Percentiles rank a stretch among this genome's conserved stretches.
phyloP scores from a whole-genome alignment of 2,113 vertebrate species.

The Sander lucioperca region DNA sequence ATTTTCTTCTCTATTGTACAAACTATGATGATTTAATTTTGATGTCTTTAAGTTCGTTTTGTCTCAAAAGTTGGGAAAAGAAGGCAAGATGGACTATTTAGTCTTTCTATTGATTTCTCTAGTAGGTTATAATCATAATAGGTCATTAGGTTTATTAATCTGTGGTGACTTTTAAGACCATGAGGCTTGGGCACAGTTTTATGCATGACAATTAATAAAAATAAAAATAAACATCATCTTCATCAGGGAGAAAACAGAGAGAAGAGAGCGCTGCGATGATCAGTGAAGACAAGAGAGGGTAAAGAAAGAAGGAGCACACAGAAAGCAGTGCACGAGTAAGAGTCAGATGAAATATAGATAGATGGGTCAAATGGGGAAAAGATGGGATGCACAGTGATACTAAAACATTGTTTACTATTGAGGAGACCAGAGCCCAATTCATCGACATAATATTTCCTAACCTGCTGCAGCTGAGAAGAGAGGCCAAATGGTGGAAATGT shows the following conservation, averaged over 20 bases:
- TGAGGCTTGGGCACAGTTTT: not conserved
- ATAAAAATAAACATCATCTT: slow-evolving; percentile 7
- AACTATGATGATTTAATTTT: not conserved
- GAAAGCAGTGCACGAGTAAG: not conserved
- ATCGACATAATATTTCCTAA: slow-evolving; percentile 28
- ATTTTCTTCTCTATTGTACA: not conserved
- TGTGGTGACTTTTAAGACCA: slow-evolving; percentile 15
- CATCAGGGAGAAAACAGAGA: not conserved
- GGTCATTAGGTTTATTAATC: slow-evolving; percentile 2
- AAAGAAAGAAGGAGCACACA: not conserved
- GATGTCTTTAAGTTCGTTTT: not conserved
- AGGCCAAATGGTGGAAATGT: slow-evolving; percentile 37
- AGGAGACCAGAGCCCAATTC: not conserved
- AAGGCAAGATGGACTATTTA: not conserved
- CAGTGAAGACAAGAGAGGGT: not conserved
- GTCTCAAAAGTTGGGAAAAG: not conserved
- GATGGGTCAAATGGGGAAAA: slow-evolving; percentile 2
- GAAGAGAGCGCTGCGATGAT: slow-evolving; percentile 5
- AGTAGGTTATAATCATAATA: not conserved
- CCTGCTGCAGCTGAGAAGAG: slow-evolving; percentile 22
- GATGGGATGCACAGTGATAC: not conserved
- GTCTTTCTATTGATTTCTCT: not conserved
- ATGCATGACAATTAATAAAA: slow-evolving; percentile 27
- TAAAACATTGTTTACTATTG: slow-evolving; percentile 10
- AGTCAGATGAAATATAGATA: not conserved